phyloP scores from a whole-genome alignment of 1,140 invertebrate species.

The Onthophagus taurus region DNA sequence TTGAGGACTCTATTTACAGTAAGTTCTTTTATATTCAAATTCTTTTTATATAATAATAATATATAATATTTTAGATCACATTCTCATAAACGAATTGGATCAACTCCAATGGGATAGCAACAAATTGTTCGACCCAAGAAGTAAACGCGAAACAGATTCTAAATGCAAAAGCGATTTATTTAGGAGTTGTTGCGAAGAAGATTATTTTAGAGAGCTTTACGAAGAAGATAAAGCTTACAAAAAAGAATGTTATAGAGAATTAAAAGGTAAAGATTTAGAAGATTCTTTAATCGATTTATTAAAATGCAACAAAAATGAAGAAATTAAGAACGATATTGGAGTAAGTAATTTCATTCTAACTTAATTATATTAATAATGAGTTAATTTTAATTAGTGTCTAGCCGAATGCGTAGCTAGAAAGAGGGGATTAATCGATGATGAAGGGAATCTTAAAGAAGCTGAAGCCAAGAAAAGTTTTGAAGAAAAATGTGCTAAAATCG shows the following conservation, averaged over 20 bases:
- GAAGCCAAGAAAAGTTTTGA: too few relatives aligned
- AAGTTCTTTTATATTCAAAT: too few relatives aligned
- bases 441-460: too few relatives aligned
- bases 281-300: not conserved
- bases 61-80: too few relatives aligned
- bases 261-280: not conserved
- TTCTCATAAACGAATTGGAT: too few relatives aligned
- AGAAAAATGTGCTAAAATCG: conserved; percentile 17
- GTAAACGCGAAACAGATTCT: not conserved
- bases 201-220: not conserved
- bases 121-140: too few relatives aligned
- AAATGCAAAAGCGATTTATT: not conserved
- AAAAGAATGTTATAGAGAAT: not conserved
- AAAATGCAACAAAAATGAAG: not conserved
- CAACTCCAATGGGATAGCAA: too few relatives aligned
- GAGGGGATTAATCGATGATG: too few relatives aligned
- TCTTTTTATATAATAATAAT: too few relatives aligned
- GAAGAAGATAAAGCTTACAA: not conserved
- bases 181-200: not conserved
- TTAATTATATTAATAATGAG: too few relatives aligned
- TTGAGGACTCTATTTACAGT: too few relatives aligned
- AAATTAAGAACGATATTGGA: not conserved
- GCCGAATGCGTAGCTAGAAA: too few relatives aligned
- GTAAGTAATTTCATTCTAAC: not conserved
- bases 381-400: not conserved